Percentiles rank a stretch among this genome's conserved stretches.
These are phyloP conservation scores for Chironex yamaguchii DNA, from an alignment of 30 jellyfish, hydroid and myxozoan genomes.

Conservation along the genomic window DNA sequence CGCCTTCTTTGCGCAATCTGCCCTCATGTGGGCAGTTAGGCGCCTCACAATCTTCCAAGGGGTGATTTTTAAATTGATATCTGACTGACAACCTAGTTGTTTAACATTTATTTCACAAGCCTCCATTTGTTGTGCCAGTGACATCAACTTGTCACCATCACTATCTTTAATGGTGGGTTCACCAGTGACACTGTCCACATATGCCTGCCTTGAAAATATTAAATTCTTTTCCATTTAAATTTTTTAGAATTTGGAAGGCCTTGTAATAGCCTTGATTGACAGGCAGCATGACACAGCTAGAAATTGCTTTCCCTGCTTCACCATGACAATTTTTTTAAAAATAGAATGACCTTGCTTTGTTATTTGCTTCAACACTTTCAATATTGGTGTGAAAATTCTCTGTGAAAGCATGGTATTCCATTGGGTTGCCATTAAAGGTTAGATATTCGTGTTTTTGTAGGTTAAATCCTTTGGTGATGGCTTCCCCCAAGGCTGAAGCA, in stretches of 20 bases:
- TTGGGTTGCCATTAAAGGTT: neutral
- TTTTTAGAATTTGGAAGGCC: neutral
- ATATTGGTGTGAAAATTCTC: neutral
- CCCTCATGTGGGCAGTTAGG: too few species aligned
- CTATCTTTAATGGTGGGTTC: neutral
- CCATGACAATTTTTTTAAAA: neutral
- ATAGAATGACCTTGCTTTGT: neutral
- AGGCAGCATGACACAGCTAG: neutral
- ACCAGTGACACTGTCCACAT: neutral
- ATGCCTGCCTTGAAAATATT: neutral
- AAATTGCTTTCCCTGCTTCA: too few species aligned
- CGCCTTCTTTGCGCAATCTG: too few species aligned
- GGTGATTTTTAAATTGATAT: too few species aligned
- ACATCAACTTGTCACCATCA: too few species aligned
- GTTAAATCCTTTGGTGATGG: neutral
- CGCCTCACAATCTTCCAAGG: too few species aligned
- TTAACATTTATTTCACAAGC: too few species aligned
- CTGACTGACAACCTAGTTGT: too few species aligned
- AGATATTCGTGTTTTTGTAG: neutral
- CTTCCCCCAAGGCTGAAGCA: neutral
- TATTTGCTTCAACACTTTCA: neutral
- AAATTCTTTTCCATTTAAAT: too few species aligned
- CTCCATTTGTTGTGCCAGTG: too few species aligned
- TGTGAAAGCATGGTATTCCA: neutral
- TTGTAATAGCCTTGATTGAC: neutral